Conservation (phyloP, 2,113 vertebrate genomes). For the Cyprinodon variegatus region DNA sequence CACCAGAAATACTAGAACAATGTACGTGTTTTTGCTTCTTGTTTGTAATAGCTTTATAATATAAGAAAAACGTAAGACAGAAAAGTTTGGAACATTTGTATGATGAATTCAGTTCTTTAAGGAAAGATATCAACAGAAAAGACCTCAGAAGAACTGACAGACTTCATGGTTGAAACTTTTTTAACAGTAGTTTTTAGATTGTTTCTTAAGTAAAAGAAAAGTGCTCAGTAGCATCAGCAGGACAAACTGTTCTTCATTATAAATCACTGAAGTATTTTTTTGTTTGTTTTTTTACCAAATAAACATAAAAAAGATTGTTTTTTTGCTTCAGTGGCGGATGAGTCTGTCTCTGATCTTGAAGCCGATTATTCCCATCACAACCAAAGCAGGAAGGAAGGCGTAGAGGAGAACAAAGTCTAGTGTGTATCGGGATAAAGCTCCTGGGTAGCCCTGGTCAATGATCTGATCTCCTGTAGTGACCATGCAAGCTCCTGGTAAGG, state of each 20-base stretch:
- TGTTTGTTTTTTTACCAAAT: neutral
- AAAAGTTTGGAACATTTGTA: too few relatives aligned
- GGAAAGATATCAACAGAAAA: neutral
- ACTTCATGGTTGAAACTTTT: too few relatives aligned
- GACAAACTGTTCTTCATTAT: too few relatives aligned
- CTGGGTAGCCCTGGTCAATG: constrained; percentile 86
- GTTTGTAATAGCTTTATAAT: too few relatives aligned
- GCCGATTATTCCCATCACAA: constrained; percentile 83
- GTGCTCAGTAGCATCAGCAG: too few relatives aligned
- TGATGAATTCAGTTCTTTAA: too few relatives aligned
- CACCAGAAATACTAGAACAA: neutral
- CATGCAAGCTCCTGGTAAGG: constrained; percentile 68
- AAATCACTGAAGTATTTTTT: neutral
- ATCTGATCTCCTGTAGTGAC: constrained; percentile 81
- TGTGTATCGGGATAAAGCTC: constrained; percentile 83
- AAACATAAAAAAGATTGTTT: neutral
- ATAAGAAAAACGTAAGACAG: too few relatives aligned
- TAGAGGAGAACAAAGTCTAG: constrained; percentile 88
- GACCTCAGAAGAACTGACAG: neutral
- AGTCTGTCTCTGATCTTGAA: constrained; percentile 89
- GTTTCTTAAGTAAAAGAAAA: too few relatives aligned
- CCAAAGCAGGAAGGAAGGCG: constrained; percentile 86
- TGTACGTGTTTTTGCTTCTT: neutral
- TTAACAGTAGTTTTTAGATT: too few relatives aligned
- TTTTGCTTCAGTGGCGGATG: constrained; percentile 71